A percentile compares a stretch with the other conserved stretches of the same genome.
Evolutionary conservation across 2,113 vertebrate genomes (phyloP).

Genomic region (Petromus typicus): DNA sequence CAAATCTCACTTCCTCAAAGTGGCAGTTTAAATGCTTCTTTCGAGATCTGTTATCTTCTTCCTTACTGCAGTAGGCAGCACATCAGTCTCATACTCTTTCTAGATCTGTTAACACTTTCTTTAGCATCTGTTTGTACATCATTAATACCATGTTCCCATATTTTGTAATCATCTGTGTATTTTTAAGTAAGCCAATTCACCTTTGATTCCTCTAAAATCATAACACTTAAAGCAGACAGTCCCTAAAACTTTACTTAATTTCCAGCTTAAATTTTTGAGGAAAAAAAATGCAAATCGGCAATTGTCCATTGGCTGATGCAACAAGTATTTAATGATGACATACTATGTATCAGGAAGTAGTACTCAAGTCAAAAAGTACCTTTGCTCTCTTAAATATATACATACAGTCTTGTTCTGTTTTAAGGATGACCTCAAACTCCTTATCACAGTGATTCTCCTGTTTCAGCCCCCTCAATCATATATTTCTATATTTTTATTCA

Average conservation of each 20-base stretch:
- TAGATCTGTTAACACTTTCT: conserved; percentile 19
- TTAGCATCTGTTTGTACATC: conserved; percentile 47
- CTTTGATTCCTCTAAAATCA: conserved; percentile 44
- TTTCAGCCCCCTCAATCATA: background rate
- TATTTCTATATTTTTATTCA: conserved; percentile 16
- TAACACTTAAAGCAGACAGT: background rate
- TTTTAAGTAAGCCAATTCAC: background rate
- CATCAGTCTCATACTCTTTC: background rate
- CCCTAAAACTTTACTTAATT: background rate
- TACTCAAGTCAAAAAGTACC: conserved; percentile 7
- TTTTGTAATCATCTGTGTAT: conserved; percentile 8
- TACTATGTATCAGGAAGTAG: background rate
- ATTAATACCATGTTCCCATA: conserved; percentile 25
- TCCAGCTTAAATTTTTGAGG: background rate
- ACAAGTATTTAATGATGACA: background rate
- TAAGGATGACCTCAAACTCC: background rate
- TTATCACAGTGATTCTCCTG: background rate
- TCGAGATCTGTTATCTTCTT: background rate
- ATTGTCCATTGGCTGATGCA: conserved; percentile 37
- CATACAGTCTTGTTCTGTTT: background rate
- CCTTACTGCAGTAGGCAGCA: no score
- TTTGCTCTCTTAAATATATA: conserved; percentile 4
- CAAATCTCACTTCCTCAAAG: conserved; percentile 64
- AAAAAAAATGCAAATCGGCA: conserved; percentile 40
- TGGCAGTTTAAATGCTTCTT: conserved; percentile 8